phyloP scores from a whole-genome alignment of 2,113 vertebrate genomes.

The Empidonax alnorum region DNA sequence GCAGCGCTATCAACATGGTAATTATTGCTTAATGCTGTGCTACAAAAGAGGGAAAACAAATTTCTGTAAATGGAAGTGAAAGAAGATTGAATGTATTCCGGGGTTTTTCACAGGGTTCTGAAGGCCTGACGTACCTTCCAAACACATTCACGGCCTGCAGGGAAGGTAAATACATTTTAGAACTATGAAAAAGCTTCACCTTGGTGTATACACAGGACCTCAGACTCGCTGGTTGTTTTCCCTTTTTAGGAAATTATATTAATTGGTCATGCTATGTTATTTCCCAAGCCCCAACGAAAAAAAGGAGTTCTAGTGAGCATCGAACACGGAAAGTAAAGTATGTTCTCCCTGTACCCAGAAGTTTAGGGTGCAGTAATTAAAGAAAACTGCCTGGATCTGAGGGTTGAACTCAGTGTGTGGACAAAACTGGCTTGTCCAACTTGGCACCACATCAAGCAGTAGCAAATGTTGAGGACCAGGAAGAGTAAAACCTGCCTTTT shows the following conservation, averaged over 20 bases:
- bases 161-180: background rate
- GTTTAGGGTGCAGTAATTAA: background rate
- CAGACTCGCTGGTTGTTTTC: background rate
- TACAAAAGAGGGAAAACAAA: slow-evolving; percentile 5
- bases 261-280: background rate
- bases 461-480: background rate
- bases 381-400: background rate
- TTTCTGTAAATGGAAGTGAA: background rate
- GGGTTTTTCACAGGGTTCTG: background rate
- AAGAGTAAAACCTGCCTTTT: background rate
- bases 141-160: background rate
- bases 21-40: slow-evolving; percentile 39
- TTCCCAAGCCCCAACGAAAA: background rate
- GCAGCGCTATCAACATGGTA: slow-evolving; percentile 20
- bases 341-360: background rate
- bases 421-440: background rate
- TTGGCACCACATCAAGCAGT: background rate
- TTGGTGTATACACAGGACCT: background rate
- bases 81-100: background rate
- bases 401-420: background rate
- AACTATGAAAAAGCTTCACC: background rate
- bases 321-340: background rate
- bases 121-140: background rate
- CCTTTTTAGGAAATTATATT: background rate
- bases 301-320: background rate